Conservation (phyloP, 2,113 vertebrate genomes). For the Silurus meridionalis region DNA sequence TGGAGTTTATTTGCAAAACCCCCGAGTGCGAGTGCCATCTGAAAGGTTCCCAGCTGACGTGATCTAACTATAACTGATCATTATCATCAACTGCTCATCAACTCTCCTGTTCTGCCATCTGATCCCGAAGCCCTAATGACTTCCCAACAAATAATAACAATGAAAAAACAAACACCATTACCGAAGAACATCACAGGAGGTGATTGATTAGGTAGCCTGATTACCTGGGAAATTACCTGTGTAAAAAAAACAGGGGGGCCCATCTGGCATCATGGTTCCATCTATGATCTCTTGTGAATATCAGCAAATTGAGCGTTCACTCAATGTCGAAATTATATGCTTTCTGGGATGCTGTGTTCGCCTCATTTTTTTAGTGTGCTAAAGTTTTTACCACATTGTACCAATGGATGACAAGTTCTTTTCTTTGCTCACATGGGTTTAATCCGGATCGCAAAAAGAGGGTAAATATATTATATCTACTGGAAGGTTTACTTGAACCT, state of each 20-base stretch:
- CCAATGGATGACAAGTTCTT: background rate
- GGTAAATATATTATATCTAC: background rate
- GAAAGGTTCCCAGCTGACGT: slow-evolving; percentile 28
- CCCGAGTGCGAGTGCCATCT: slow-evolving; percentile 16
- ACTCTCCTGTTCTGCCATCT: slow-evolving; percentile 38
- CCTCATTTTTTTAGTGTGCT: background rate
- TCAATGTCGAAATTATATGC: background rate
- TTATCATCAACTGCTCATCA: slow-evolving; percentile 51
- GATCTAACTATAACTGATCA: slow-evolving; percentile 39
- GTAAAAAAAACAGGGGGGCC: slow-evolving; percentile 64
- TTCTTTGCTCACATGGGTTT: background rate
- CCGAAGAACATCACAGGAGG: slow-evolving; percentile 59
- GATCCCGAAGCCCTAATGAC: slow-evolving; percentile 45
- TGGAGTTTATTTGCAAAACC: background rate
- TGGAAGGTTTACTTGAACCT: background rate
- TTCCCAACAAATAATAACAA: slow-evolving; percentile 52
- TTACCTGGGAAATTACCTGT: slow-evolving; percentile 80
- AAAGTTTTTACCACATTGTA: background rate
- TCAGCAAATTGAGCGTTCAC: slow-evolving; percentile 20
- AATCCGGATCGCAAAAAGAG: background rate
- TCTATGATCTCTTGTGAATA: slow-evolving; percentile 72
- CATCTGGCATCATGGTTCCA: slow-evolving; percentile 75
- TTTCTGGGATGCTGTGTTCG: background rate
- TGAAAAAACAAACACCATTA: slow-evolving; percentile 48
- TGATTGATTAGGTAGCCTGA: slow-evolving; percentile 76